A percentile compares a stretch with the other conserved stretches of the same genome.
Evolutionary conservation across 2,113 vertebrate genomes (phyloP).

Genomic region (Erpornis zantholeuca): DNA sequence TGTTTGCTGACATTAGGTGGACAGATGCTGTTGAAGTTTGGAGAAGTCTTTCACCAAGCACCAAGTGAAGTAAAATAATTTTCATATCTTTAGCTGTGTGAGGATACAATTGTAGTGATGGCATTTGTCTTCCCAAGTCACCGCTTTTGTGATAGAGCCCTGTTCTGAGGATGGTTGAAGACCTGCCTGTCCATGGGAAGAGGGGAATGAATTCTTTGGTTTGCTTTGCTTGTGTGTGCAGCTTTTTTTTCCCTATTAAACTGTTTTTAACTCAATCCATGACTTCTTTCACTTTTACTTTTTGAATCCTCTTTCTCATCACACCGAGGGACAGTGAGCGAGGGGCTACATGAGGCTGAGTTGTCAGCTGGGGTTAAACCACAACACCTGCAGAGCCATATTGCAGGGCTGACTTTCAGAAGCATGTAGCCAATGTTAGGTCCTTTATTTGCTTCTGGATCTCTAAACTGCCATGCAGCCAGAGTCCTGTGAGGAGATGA

Average conservation of each 20-base stretch:
- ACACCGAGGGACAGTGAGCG: neutral
- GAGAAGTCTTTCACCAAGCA: neutral
- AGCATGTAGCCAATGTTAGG: neutral
- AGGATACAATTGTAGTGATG: neutral
- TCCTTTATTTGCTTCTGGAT: neutral
- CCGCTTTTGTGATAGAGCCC: fast-evolving
- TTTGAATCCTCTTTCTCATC: neutral
- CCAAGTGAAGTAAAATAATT: neutral
- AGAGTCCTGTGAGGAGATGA: neutral
- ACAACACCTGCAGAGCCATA: neutral
- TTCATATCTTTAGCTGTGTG: neutral
- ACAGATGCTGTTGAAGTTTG: neutral
- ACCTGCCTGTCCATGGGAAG: neutral
- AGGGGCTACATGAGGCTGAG: neutral
- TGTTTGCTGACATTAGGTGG: neutral
- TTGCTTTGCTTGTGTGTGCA: neutral
- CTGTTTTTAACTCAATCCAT: neutral
- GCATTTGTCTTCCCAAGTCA: neutral
- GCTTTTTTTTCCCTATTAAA: neutral
- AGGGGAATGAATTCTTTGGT: neutral
- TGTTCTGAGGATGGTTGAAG: neutral
- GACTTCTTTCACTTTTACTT: neutral
- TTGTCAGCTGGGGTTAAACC: neutral
- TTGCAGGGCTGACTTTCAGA: neutral
- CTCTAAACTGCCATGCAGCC: neutral